Conservation (phyloP, 2,797 vertebrate genomes). For the Helostoma temminkii region DNA sequence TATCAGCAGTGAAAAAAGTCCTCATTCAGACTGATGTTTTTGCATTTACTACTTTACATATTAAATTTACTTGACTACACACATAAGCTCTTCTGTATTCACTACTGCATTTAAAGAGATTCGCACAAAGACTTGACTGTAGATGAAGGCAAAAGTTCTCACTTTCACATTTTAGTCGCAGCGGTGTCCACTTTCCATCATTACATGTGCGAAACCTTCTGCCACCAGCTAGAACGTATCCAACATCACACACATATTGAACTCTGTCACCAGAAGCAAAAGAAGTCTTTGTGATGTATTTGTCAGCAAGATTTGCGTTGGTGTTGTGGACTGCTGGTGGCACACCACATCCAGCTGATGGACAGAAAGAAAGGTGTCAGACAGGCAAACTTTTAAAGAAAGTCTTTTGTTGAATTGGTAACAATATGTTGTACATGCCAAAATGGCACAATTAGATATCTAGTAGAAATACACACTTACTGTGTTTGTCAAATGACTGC, state of each 20-base stretch:
- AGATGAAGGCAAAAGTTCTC: conserved; percentile 20
- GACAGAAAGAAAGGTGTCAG: neutral
- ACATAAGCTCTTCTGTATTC: no score
- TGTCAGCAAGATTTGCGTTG: conserved; percentile 36
- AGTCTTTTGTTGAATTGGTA: neutral
- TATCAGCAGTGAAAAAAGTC: neutral
- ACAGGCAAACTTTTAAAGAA: neutral
- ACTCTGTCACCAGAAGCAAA: conserved; percentile 55
- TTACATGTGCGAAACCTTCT: conserved; percentile 53
- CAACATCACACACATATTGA: conserved; percentile 62
- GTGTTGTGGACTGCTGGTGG: conserved; percentile 7
- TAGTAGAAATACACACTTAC: conserved; percentile 18
- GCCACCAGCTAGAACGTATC: conserved; percentile 52
- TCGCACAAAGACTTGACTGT: neutral
- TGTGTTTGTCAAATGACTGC: neutral
- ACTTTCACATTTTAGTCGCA: conserved; percentile 74
- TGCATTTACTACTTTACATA: neutral
- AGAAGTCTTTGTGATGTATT: neutral
- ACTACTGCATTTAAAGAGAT: neutral
- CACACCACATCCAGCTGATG: conserved; percentile 57
- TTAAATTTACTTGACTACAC: no score
- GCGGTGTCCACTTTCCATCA: conserved; percentile 64
- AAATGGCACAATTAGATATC: neutral
- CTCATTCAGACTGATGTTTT: neutral
- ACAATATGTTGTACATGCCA: neutral